A percentile compares a stretch with the other conserved stretches of the same genome.
Evolutionary conservation across 2,797 vertebrate species (phyloP).

Genomic region (Typhlichthys eigenmanni): DNA sequence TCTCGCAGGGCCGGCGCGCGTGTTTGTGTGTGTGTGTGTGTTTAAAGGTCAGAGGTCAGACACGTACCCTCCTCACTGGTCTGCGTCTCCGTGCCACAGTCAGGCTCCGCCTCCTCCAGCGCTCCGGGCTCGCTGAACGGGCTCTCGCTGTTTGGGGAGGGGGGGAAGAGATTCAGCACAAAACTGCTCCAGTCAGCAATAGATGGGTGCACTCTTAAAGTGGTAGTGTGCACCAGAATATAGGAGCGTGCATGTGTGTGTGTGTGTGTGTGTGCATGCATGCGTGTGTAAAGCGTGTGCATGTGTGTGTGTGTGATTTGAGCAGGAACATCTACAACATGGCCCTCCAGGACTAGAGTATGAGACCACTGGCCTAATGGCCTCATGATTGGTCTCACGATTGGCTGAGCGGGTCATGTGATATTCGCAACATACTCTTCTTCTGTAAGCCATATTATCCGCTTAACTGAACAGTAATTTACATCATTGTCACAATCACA

Average conservation of each 20-base stretch:
- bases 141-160: slow-evolving; percentile 83
- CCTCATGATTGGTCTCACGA: no score
- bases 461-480: no score
- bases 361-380: no score
- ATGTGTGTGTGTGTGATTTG: no score
- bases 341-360: no score
- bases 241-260: neutral
- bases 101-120: slow-evolving; percentile 92
- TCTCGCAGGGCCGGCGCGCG: slow-evolving; percentile 1
- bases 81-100: slow-evolving; percentile 91
- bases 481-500: no score
- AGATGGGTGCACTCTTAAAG: slow-evolving; percentile 27
- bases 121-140: slow-evolving; percentile 97
- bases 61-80: slow-evolving; percentile 94
- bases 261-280: no score
- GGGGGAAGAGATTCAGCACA: neutral
- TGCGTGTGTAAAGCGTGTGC: no score
- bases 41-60: slow-evolving; percentile 49
- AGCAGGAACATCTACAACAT: no score
- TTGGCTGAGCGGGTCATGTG: no score
- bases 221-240: slow-evolving; percentile 31
- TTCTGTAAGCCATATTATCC: no score
- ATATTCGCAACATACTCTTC: no score
- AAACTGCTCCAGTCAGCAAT: slow-evolving; percentile 21
- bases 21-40: slow-evolving; percentile 7